Conservation (phyloP, 2,888 invertebrate species). For the Ochropacha duplaris region DNA sequence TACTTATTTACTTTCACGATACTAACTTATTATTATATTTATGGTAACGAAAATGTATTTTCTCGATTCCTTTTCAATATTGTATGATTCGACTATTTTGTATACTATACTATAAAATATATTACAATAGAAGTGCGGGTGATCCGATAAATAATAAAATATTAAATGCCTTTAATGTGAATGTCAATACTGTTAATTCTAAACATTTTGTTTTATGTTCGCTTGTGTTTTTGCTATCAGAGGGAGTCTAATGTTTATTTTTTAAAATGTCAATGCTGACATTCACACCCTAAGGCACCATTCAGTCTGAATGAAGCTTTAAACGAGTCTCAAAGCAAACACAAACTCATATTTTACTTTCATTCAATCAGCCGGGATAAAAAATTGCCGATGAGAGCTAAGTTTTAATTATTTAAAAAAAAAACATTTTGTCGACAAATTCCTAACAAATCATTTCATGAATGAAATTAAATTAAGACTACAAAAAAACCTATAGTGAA, state of each 20-base stretch:
- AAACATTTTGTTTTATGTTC: not conserved
- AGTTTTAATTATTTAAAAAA: not conserved
- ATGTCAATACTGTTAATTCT: conserved; percentile 1
- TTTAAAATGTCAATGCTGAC: not conserved
- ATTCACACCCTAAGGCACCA: not conserved
- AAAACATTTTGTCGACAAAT: not conserved
- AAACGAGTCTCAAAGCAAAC: not conserved
- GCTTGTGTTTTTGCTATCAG: not conserved
- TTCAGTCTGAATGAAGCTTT: not conserved
- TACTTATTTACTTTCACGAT: conserved; percentile 27
- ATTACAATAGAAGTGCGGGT: not conserved
- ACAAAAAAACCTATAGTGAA: not conserved
- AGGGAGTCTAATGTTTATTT: not conserved
- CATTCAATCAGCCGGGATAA: not conserved
- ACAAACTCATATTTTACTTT: no score
- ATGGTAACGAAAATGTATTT: conserved; percentile 41
- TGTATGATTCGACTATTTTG: not conserved
- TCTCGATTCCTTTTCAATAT: conserved; percentile 2
- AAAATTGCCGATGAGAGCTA: not conserved
- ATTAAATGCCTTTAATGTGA: conserved; percentile 6
- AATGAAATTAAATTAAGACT: not conserved
- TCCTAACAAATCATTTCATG: not conserved
- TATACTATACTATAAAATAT: not conserved
- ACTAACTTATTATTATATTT: conserved; percentile 30
- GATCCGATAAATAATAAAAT: not conserved